Base-by-base conservation (phyloP, 2,888 invertebrate species). In the Drosophila greeni region DNA sequence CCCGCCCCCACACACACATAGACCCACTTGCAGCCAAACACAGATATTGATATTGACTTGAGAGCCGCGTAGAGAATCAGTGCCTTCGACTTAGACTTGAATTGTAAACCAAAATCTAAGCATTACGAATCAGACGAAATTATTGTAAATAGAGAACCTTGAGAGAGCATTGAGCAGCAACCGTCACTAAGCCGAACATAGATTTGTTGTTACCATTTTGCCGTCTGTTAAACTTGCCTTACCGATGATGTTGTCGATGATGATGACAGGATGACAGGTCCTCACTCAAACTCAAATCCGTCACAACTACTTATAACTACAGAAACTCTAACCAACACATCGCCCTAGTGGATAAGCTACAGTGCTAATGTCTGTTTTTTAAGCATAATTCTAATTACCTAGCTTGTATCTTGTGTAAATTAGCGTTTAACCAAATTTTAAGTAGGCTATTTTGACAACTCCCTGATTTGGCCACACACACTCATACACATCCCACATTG, bases 391-490 rank as follows among this genome's bases (percentile, higher is more conserved):
- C 49, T 80, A 80, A 67, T 56, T 59, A 74, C 56, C 74, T 79
- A 77, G 77, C 31, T 74, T 79, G 69, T 76, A 74, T 79, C 75
- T 75, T 75, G 81, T 80, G 83, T 80, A 80, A 82, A 80, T 83
- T 80, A 80, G 81, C 83, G 66, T 81, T 61, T 73, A 83, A 81
- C 76, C 75, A 76, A 83, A 83, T 83, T 80, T 78, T 80, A 80
- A 80, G 80, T 80, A 80, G 83, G 43, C 60, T 82, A 65, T 49
- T 45, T 52, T 52, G 53, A 66, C 71, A 73, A 76, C 67, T 73
- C 62, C 70, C 66, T 76, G 71, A 79, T 70, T 79, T 62, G 75
- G 71, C 49, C 52, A 29, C 51, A 26, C 51, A 26, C 48, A 16
- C 49, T 62, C 56, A 53, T 65, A 47, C 40, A 37, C 58, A 60